Percentiles rank a stretch among this genome's conserved stretches.
These are phyloP conservation scores for Pararge aegeria DNA, from an alignment of 1,140 invertebrate genomes.

Conservation along the genomic window DNA sequence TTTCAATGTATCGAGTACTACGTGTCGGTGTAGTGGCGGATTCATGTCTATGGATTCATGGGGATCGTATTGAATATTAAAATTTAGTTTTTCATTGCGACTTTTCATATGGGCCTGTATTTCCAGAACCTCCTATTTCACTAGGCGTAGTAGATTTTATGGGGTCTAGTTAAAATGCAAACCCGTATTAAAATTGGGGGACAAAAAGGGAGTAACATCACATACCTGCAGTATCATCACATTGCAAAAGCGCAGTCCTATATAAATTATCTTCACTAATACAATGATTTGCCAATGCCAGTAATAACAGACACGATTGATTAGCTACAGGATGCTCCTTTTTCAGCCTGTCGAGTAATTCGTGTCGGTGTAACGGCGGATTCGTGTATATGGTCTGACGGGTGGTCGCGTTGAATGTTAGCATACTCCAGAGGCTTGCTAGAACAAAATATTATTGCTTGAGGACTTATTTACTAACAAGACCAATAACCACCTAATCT, in stretches of 20 bases:
- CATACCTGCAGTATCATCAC: slow-evolving; percentile 82
- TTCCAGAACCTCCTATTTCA: too few relatives aligned
- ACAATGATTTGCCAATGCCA: slow-evolving; percentile 96
- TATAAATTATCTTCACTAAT: slow-evolving; percentile 88
- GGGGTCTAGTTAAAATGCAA: too few relatives aligned
- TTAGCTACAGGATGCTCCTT: slow-evolving; percentile 86
- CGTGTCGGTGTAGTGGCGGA: slow-evolving; percentile 60
- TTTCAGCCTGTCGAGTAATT: slow-evolving; percentile 58
- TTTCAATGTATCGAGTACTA: slow-evolving; percentile 54
- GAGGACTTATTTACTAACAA: too few relatives aligned
- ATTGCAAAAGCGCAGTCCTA: slow-evolving; percentile 90
- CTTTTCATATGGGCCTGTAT: too few relatives aligned
- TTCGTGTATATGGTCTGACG: slow-evolving; percentile 43
- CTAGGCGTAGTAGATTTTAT: too few relatives aligned
- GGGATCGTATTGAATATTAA: slow-evolving; percentile 71
- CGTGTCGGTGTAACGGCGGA: slow-evolving; percentile 60
- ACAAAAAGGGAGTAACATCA: too few relatives aligned
- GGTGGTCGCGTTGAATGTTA: slow-evolving; percentile 70
- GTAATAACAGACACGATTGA: slow-evolving; percentile 92
- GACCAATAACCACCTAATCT: too few relatives aligned
- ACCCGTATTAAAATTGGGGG: too few relatives aligned
- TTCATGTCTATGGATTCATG: slow-evolving; percentile 42
- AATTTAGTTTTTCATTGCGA: too few relatives aligned
- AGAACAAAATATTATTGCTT: slow-evolving; percentile 39
- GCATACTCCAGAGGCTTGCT: slow-evolving; percentile 91